Conservation (phyloP, 2,888 invertebrate species). For the Campoplex nolae region DNA sequence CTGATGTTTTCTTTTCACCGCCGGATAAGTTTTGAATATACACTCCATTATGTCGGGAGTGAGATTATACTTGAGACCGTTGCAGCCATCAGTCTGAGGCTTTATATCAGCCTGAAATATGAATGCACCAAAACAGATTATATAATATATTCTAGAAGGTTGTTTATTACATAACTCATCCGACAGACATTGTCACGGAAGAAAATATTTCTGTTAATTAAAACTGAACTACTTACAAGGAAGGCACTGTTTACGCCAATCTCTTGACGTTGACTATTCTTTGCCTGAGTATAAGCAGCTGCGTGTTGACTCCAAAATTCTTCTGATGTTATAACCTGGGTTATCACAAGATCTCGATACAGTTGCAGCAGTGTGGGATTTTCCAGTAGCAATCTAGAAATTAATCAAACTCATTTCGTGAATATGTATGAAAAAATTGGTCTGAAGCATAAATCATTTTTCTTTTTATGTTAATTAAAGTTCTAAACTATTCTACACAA, state of each 20-base stretch:
- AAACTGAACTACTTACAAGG: conserved; percentile 83
- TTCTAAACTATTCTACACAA: not conserved
- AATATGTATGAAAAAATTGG: conserved; percentile 1
- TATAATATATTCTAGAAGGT: not conserved
- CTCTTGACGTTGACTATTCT: conserved; percentile 91
- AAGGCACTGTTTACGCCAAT: conserved; percentile 91
- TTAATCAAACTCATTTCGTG: conserved; percentile 61
- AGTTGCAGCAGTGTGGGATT: conserved; percentile 96
- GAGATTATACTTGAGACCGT: conserved; percentile 98
- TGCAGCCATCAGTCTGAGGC: conserved; percentile 98
- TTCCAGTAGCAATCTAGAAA: conserved; percentile 91
- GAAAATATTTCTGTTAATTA: not conserved
- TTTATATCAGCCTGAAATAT: conserved; percentile 94
- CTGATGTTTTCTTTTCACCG: conserved; percentile 97
- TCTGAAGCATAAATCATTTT: not conserved
- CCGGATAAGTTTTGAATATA: conserved; percentile 99
- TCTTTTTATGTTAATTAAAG: not conserved
- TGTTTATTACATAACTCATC: not conserved
- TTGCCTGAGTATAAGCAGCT: conserved; percentile 90
- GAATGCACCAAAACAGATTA: not conserved
- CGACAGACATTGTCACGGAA: not conserved
- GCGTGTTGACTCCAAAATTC: conserved; percentile 99
- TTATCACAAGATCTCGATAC: conserved; percentile 98
- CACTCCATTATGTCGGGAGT: conserved; percentile 98
- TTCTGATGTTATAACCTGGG: conserved; percentile 97